Conservation (phyloP, 1,140 invertebrate genomes). For the Diachasma alloeum region DNA sequence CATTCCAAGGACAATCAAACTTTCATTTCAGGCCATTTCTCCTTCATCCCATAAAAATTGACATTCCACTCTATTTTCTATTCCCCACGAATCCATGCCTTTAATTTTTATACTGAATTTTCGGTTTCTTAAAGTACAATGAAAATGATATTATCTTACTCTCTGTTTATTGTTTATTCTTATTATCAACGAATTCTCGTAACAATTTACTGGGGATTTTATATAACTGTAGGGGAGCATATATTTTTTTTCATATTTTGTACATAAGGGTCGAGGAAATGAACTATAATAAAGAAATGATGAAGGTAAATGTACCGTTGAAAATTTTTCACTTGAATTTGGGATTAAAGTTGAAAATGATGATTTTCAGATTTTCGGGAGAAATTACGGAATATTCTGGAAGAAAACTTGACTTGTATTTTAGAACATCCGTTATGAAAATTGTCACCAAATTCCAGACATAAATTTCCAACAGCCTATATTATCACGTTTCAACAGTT, state of each 20-base stretch:
- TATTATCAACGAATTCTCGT: neutral
- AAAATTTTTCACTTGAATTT: no score
- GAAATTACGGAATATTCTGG: no score
- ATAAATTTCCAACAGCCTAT: no score
- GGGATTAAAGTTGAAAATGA: no score
- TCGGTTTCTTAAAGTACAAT: neutral
- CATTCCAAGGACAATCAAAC: neutral
- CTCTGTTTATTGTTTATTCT: neutral
- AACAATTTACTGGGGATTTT: conserved; percentile 5
- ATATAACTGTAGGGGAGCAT: neutral
- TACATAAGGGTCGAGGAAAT: neutral
- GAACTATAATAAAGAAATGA: neutral
- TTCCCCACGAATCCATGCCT: neutral
- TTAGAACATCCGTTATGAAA: no score
- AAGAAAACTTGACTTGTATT: no score
- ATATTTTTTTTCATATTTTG: neutral
- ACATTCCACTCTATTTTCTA: conserved; percentile 30
- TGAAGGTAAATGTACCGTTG: neutral
- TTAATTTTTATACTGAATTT: neutral
- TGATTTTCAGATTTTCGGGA: no score
- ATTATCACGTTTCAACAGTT: no score
- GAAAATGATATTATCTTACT: neutral
- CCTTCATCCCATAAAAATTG: conserved; percentile 27
- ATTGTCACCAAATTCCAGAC: no score
- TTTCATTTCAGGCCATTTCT: neutral